Evolutionary conservation across 2,888 invertebrate genomes (phyloP).

Genomic region (Eristalis pertinax): DNA sequence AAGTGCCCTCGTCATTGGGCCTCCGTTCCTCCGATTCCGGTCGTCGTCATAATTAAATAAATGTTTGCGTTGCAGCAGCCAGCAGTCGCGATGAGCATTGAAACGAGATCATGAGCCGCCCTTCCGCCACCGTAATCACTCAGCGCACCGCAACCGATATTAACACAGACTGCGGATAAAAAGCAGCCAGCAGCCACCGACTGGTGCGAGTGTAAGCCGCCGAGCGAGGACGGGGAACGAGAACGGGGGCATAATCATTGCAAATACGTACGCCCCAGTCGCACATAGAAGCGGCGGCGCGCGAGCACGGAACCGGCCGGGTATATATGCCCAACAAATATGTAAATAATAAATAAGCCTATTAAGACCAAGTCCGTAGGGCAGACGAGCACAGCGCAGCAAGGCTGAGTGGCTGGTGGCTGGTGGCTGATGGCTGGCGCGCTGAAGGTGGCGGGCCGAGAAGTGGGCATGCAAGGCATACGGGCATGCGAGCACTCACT

Average conservation of each 20-base stretch:
- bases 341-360: conserved; percentile 72
- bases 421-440: neutral
- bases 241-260: conserved; percentile 58
- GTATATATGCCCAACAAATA: conserved; percentile 60
- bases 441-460: conserved; percentile 11
- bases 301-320: conserved; percentile 4
- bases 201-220: conserved; percentile 38
- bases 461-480: conserved; percentile 4
- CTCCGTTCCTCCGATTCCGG: conserved; percentile 27
- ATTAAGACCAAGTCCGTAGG: conserved; percentile 60
- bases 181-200: conserved; percentile 1
- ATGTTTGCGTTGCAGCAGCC: conserved; percentile 59
- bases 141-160: conserved; percentile 47
- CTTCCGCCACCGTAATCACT: conserved; percentile 1
- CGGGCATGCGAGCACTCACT: conserved; percentile 30
- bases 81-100: conserved; percentile 45
- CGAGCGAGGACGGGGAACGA: conserved; percentile 29
- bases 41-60: conserved; percentile 66
- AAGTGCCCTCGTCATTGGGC: conserved; percentile 19
- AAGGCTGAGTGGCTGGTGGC: neutral
- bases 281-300: neutral
- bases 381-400: neutral
- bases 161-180: conserved; percentile 55
- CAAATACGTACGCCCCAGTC: conserved; percentile 34
- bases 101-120: conserved; percentile 51